Conservation (phyloP, 2,888 invertebrate species). For the Stratiomys singularior region DNA sequence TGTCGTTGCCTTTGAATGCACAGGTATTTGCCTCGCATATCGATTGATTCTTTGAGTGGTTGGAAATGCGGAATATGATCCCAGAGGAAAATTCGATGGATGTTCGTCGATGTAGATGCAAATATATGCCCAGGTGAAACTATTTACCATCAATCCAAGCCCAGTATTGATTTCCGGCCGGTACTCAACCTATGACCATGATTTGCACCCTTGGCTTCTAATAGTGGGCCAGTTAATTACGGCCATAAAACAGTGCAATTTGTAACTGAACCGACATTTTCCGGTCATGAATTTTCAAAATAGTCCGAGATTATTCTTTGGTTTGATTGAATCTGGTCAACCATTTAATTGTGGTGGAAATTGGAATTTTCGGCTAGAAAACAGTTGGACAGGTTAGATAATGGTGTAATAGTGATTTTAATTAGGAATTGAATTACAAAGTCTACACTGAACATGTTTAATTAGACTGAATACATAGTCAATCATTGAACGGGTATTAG, state of each 20-base stretch:
- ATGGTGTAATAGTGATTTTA: too few species aligned
- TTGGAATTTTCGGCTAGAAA: too few species aligned
- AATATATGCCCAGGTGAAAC: too few species aligned
- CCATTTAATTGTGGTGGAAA: constrained; percentile 20
- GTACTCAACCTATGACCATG: too few species aligned
- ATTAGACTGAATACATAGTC: too few species aligned
- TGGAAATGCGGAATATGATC: neutral
- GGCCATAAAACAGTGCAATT: neutral
- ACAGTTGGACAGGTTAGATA: too few species aligned
- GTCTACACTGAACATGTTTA: too few species aligned
- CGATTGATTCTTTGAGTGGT: neutral
- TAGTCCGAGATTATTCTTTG: neutral
- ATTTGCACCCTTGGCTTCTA: too few species aligned
- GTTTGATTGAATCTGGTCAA: constrained; percentile 30
- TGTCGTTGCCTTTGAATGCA: neutral
- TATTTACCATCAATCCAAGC: too few species aligned
- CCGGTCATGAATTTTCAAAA: constrained; percentile 29
- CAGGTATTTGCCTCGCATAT: neutral
- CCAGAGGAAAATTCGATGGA: neutral
- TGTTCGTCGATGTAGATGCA: neutral
- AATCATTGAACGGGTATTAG: too few species aligned
- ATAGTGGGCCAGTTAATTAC: neutral
- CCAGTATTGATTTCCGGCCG: too few species aligned
- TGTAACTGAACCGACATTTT: constrained; percentile 31
- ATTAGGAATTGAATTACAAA: too few species aligned